These are phyloP conservation scores for Melinaea marsaeus DNA, from an alignment of 2,888 invertebrate genomes.

Conservation along the genomic window DNA sequence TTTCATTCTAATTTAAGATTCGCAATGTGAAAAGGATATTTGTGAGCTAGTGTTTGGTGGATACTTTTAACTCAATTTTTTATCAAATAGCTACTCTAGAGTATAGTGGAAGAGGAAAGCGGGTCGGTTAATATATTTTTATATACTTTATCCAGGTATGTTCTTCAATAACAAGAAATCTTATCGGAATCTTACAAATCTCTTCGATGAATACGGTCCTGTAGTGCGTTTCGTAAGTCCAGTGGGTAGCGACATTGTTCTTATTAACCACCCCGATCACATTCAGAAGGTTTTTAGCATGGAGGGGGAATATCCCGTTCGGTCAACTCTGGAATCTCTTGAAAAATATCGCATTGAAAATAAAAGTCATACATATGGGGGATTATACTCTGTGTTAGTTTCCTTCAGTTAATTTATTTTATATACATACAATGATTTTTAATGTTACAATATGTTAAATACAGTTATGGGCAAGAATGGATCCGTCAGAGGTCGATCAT, in stretches of 20 bases:
- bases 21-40: too few species aligned
- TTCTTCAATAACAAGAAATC: constrained; percentile 51
- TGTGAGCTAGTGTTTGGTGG: too few species aligned
- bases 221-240: constrained; percentile 82
- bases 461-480: constrained; percentile 80
- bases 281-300: constrained; percentile 79
- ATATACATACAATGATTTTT: neutral
- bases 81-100: neutral
- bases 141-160: constrained; percentile 42
- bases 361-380: constrained; percentile 73
- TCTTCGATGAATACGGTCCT: constrained; percentile 79
- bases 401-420: neutral
- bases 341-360: constrained; percentile 80
- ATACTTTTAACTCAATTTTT: neutral
- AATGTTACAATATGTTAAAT: constrained; percentile 5
- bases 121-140: neutral
- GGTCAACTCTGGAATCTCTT: constrained; percentile 80
- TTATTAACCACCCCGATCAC: constrained; percentile 81
- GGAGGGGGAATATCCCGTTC: constrained; percentile 78
- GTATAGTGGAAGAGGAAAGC: neutral
- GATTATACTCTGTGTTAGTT: constrained; percentile 78
- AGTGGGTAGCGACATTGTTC: constrained; percentile 80
- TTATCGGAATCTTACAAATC: constrained; percentile 49
- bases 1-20: too few species aligned
- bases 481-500: constrained; percentile 72